Conservation (phyloP, 2,888 invertebrate genomes). For the Thysanoteuthis rhombus region DNA sequence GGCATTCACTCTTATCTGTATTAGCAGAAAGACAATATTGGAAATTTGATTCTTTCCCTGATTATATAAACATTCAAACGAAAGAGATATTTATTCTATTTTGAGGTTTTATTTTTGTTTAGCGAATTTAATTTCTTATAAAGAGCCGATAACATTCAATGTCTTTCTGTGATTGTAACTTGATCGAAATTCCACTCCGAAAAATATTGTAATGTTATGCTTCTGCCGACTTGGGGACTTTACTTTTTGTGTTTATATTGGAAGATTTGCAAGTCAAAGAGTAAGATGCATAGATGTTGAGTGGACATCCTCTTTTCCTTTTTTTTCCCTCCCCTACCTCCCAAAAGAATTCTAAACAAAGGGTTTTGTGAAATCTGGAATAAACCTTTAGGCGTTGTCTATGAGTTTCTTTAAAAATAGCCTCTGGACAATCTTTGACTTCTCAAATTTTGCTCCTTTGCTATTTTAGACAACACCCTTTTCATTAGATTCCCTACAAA, state of each 20-base stretch:
- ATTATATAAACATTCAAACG: neutral
- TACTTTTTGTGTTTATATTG: neutral
- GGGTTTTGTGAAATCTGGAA: neutral
- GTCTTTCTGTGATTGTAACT: conserved; percentile 12
- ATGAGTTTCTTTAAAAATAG: neutral
- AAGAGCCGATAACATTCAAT: neutral
- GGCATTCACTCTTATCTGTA: conserved; percentile 12
- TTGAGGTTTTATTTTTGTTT: neutral
- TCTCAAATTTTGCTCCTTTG: neutral
- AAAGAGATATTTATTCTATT: neutral
- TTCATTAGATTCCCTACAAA: neutral
- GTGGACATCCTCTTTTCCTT: neutral
- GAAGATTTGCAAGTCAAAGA: neutral
- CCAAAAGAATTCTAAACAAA: neutral
- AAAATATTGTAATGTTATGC: neutral
- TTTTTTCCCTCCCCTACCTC: neutral
- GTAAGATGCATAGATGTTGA: neutral
- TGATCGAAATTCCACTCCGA: neutral
- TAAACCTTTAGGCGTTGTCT: neutral
- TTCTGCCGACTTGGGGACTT: neutral
- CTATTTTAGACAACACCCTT: neutral
- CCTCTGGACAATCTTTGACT: neutral
- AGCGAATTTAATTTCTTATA: neutral
- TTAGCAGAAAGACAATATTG: neutral
- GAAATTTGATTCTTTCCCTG: neutral